These are phyloP conservation scores for Ischnus inquisitorius DNA, from an alignment of 2,888 invertebrate genomes.

Conservation along the genomic window DNA sequence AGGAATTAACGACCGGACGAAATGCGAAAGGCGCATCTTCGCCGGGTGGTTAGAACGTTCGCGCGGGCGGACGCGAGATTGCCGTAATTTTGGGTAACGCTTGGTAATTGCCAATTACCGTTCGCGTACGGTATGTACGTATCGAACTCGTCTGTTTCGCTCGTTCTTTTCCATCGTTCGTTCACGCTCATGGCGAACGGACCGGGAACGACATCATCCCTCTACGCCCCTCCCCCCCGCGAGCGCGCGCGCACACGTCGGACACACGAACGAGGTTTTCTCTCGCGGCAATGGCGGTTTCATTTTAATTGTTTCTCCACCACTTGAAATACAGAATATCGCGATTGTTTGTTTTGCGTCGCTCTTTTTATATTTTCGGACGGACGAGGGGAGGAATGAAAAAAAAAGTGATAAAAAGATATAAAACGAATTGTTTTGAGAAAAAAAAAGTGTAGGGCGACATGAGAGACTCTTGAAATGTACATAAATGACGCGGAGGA, in stretches of 20 bases:
- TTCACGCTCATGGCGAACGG: background rate
- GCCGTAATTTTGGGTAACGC: conserved; percentile 69
- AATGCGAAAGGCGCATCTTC: conserved; percentile 35
- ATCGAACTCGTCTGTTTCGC: conserved; percentile 18
- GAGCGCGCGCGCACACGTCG: background rate
- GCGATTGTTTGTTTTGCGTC: conserved; percentile 14
- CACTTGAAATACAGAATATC: conserved; percentile 21
- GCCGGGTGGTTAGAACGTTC: conserved; percentile 1
- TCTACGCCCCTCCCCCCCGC: background rate
- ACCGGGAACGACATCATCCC: background rate
- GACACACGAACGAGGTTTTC: conserved; percentile 30
- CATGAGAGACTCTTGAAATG: background rate
- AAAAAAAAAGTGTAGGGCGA: background rate
- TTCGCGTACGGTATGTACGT: conserved; percentile 42
- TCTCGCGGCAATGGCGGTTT: conserved; percentile 32
- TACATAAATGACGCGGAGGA: background rate
- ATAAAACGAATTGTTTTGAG: background rate
- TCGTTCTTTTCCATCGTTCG: conserved; percentile 29
- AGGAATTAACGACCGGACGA: conserved; percentile 42
- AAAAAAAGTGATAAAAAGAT: background rate
- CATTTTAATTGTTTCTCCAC: conserved; percentile 55
- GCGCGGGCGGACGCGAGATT: conserved; percentile 37
- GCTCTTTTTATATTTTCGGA: conserved; percentile 1
- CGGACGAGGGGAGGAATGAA: background rate
- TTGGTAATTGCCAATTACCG: conserved; percentile 71